A percentile compares a stretch with the other conserved stretches of the same genome.
Evolutionary conservation across 2,113 vertebrate species (phyloP).

Genomic region (Rhinopomastus cyanomelas): DNA sequence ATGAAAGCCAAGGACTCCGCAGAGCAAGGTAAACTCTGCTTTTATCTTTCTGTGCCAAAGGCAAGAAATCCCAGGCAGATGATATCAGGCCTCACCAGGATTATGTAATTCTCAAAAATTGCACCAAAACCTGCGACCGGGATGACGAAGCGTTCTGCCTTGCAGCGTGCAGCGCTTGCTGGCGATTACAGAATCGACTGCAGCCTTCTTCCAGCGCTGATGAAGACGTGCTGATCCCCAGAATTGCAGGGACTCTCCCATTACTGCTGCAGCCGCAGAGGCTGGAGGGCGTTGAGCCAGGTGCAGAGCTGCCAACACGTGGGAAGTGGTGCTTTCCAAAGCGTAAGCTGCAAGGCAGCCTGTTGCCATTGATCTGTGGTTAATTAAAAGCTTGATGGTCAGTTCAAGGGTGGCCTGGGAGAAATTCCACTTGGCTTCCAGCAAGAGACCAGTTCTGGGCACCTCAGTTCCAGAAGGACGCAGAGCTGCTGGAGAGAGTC

Average conservation of each 20-base stretch:
- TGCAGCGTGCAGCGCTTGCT: background rate
- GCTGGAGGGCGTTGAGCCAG: background rate
- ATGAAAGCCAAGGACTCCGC: background rate
- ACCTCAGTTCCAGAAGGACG: too few species aligned
- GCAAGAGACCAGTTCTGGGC: too few species aligned
- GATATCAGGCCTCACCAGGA: background rate
- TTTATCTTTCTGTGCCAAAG: background rate
- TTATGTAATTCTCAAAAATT: background rate
- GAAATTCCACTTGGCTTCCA: background rate
- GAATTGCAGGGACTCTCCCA: background rate
- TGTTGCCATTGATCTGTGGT: background rate
- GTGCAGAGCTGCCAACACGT: background rate
- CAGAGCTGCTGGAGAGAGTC: too few species aligned
- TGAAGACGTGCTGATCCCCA: background rate
- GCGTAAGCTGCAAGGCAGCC: background rate
- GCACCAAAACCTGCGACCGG: background rate
- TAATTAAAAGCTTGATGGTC: background rate
- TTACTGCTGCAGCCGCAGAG: background rate
- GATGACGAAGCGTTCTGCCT: background rate
- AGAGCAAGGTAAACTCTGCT: background rate
- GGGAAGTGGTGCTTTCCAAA: background rate
- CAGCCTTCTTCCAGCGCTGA: background rate
- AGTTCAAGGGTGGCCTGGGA: background rate
- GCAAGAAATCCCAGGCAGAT: background rate
- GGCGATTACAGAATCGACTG: background rate